Evolutionary conservation across 2,797 vertebrate genomes (phyloP).

Genomic region (Vespertilio murinus): DNA sequence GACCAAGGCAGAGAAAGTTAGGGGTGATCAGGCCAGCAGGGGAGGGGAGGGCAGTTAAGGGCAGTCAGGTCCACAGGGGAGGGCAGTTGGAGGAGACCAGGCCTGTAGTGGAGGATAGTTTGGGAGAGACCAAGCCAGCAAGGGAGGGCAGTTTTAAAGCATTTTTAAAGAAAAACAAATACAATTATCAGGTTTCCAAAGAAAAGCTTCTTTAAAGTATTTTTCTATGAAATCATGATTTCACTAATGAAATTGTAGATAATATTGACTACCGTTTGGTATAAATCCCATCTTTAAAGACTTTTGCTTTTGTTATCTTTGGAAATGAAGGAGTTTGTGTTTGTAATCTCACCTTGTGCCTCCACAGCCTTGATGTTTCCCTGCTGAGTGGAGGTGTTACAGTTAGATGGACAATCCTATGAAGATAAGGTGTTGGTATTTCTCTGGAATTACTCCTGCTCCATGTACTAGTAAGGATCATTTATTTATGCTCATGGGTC

Average conservation of each 20-base stretch:
- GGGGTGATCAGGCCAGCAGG: too few species aligned
- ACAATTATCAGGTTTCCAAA: conserved; percentile 55
- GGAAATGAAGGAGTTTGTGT: not conserved
- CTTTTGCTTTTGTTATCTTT: not conserved
- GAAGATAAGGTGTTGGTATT: not conserved
- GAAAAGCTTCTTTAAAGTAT: conserved; percentile 44
- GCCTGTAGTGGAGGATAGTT: too few species aligned
- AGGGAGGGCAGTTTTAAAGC: too few species aligned
- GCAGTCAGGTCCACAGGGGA: too few species aligned
- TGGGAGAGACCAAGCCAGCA: too few species aligned
- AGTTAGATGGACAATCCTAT: not conserved
- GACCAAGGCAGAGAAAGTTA: too few species aligned
- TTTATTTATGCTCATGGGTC: not conserved
- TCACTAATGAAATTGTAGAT: conserved; percentile 42
- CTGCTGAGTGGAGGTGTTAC: not conserved
- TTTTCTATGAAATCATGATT: conserved; percentile 67
- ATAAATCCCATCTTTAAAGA: not conserved
- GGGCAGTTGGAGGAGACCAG: too few species aligned
- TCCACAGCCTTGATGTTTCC: not conserved
- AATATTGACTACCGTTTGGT: not conserved
- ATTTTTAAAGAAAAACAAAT: conserved; percentile 64
- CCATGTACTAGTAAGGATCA: not conserved
- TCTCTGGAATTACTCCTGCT: not conserved
- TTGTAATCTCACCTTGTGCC: fast-evolving
- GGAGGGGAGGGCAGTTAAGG: too few species aligned